Base-by-base conservation (phyloP, 2,113 vertebrate genomes). In the Cricetomys ansorgei region DNA sequence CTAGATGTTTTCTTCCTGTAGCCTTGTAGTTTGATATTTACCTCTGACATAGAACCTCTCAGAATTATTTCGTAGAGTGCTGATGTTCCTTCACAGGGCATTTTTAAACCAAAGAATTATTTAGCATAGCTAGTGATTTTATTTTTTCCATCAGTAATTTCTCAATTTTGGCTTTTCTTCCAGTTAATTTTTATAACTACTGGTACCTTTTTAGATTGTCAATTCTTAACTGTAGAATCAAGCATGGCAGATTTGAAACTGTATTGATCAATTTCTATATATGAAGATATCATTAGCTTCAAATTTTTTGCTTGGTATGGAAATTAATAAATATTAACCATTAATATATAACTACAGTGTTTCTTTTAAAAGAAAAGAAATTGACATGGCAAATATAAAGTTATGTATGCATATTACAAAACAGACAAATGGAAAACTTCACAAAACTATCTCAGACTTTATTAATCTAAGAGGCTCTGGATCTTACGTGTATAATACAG, bases 291-390 rank as follows among this genome's bases (percentile, higher is more conserved):
- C 15, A 1, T 69, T 80, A 75, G 34, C 90, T 92, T 34, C 1
- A 25, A 69, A 87, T 45, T n/a, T 81, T 88, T 85, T 96, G 72
- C 31, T 94, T 91, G 91, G 67, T 7, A 64, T 79, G 10, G 86
- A 94, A 89, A 81, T 72, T 79, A 48, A 81, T 94, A 81, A 91
- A 86, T 25, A 86, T 25, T 89, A 86, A 77, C 29, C 9, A 48
- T 34, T 67, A 89, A 64, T 88, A 29, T 92, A 83, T 89, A 95
- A 4, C n/a, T 53, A 57, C 7, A 72, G 0, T 87, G 27, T 88
- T 92, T 88, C 53, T 93, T 1, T 92, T 77, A 79, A 57, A 91
- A 94, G 93, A 53, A 77, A 84, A 40, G 45, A 95, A 90, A 79
- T 10, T 53, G 90, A 25, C 43, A 34, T 72, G 40, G 4, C 34